Percentiles rank a stretch among this genome's conserved stretches.
Conservation (phyloP, 2,888 invertebrate genomes). For the Diabrotica balteata region DNA sequence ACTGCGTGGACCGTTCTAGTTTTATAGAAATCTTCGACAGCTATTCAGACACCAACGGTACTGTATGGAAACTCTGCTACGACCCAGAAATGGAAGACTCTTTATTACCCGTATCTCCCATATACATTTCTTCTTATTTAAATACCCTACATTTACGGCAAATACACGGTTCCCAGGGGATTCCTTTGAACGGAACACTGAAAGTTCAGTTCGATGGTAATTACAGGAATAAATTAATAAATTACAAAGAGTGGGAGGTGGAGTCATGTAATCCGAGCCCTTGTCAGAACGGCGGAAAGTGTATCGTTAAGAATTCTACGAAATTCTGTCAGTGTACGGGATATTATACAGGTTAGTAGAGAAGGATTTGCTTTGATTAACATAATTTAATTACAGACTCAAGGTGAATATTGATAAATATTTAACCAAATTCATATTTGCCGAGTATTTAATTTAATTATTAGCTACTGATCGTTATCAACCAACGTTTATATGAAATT, state of each 20-base stretch:
- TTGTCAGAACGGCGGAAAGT: conserved; percentile 75
- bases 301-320: conserved; percentile 66
- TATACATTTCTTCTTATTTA: conserved; percentile 72
- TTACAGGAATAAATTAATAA: conserved; percentile 70
- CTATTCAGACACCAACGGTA: conserved; percentile 75
- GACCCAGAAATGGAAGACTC: conserved; percentile 52
- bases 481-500: too few relatives aligned
- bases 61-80: conserved; percentile 72
- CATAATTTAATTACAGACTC: neutral
- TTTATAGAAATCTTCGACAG: conserved; percentile 65
- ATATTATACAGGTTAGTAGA: conserved; percentile 72
- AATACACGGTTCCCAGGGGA: conserved; percentile 59
- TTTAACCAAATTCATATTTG: too few relatives aligned
- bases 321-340: conserved; percentile 74
- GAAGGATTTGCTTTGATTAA: too few relatives aligned
- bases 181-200: conserved; percentile 69
- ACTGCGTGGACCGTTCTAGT: conserved; percentile 47
- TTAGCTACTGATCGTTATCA: too few relatives aligned
- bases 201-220: conserved; percentile 69
- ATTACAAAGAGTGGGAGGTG: conserved; percentile 66
- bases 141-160: conserved; percentile 71
- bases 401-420: neutral
- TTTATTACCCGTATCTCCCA: conserved; percentile 56
- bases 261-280: conserved; percentile 79
- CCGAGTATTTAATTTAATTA: too few relatives aligned